Base-by-base conservation (phyloP, 2,113 vertebrate genomes). In the Pitta sordida region DNA sequence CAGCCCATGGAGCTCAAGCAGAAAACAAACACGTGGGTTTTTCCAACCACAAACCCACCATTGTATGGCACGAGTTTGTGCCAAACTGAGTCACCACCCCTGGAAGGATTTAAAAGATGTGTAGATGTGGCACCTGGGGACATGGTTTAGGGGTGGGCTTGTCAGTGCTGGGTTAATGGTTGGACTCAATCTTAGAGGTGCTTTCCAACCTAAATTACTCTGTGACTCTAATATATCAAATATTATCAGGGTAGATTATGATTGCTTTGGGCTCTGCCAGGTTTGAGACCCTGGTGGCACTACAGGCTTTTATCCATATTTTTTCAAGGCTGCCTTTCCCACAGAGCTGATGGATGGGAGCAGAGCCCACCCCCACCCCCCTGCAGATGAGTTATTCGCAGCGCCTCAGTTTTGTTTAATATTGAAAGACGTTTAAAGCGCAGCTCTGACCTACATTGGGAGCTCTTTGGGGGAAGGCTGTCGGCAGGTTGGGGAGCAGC, bases 391-490 rank as follows among this genome's bases (percentile, higher is more conserved):
- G 59, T 76, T 63, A 27, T 59, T 90, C 1, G 14, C 75, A n/a
- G 79, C 0, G 21, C 62, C 65, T 89, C 37, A 34, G 74, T 90
- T 92, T 90, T 95, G 94, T 94, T 96, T 95, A 92, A 94, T 94
- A 86, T 52, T 94, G 92, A 90, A 88, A 80, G 83, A n/a, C 0
- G 19, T 76, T 23, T 55, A 14, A n/a, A 85, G 55, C 1, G 6
- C 1, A 32, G 88, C 95, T 93, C 94, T 96, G 95, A 96, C 95
- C 95, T 90, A 94, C 70, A 94, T 93, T 79, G 75, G 58, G 70
- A 94, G 88, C 91, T 93, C 91, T 79, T 85, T 0, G 13, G 88
- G 85, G 88, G 91, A 37, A 91, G 84, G 92, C 86, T 81, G 80
- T 4, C 1, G 1, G 70, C 1, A 4, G 81, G 71, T 2, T 76